Percentiles rank a stretch among this genome's conserved stretches.
phyloP scores from a whole-genome alignment of 2,113 vertebrate genomes.

The Copsychus sechellarum region DNA sequence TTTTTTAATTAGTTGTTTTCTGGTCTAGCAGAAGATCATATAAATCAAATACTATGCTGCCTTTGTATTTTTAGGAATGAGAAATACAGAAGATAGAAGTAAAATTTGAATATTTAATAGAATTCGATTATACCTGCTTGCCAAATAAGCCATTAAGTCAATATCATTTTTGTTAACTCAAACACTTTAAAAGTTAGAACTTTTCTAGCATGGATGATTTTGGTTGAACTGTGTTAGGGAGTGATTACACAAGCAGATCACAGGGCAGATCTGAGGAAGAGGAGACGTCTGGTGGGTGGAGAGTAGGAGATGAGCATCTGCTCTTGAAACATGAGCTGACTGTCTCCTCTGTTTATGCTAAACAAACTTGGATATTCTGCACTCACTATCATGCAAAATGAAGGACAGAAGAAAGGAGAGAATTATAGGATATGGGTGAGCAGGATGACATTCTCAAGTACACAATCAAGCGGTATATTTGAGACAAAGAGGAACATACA shows the following conservation, averaged over 20 bases:
- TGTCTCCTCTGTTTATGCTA: not conserved
- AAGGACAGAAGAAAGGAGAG: not conserved
- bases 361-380: not conserved
- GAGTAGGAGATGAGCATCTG: not conserved
- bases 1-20: not conserved
- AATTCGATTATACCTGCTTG: not conserved
- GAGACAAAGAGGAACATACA: not conserved
- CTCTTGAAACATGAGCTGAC: not conserved
- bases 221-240: not conserved
- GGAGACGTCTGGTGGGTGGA: not conserved
- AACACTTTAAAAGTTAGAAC: not conserved
- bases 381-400: not conserved
- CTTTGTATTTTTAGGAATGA: not conserved
- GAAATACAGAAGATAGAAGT: not conserved
- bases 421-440: not conserved
- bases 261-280: not conserved
- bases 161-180: not conserved
- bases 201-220: not conserved
- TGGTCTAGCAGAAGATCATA: not conserved
- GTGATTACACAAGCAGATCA: not conserved
- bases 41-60: not conserved
- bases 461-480: not conserved
- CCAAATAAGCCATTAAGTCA: not conserved
- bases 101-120: not conserved
- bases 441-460: not conserved